These are phyloP conservation scores for Ia io DNA, from an alignment of 2,113 vertebrate genomes.

Conservation along the genomic window DNA sequence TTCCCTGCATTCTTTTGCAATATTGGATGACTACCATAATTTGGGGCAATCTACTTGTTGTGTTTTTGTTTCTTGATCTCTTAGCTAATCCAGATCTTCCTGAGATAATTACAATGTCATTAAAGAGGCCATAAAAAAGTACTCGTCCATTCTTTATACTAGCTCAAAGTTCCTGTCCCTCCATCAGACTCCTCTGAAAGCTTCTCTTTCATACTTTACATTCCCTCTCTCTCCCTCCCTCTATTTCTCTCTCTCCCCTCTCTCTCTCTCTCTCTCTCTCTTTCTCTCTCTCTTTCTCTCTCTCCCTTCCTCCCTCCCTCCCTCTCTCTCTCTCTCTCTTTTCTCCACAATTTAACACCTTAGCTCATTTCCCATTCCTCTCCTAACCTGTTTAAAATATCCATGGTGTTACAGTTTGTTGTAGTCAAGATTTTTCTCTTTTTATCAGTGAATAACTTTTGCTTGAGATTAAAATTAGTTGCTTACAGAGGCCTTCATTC, in stretches of 20 bases:
- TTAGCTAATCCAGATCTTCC: neutral
- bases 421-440: slow-evolving; percentile 61
- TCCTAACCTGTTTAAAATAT: slow-evolving; percentile 59
- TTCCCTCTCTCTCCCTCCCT: neutral
- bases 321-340: neutral
- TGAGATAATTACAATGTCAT: neutral
- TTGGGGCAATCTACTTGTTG: neutral
- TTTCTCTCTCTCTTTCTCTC: neutral
- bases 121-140: neutral
- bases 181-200: neutral
- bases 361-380: slow-evolving; percentile 37
- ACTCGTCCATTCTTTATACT: neutral
- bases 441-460: slow-evolving; percentile 63
- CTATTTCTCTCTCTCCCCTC: neutral
- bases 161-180: neutral
- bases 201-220: neutral
- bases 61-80: neutral
- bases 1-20: neutral
- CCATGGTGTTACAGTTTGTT: neutral
- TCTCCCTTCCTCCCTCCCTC: accelerated
- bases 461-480: slow-evolving; percentile 48
- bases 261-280: no score
- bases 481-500: neutral
- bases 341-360: neutral
- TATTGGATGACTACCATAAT: no score